A percentile compares a stretch with the other conserved stretches of the same genome.
Evolutionary conservation across 2,888 invertebrate genomes (phyloP).

Genomic region (Eubasilissa splendida): DNA sequence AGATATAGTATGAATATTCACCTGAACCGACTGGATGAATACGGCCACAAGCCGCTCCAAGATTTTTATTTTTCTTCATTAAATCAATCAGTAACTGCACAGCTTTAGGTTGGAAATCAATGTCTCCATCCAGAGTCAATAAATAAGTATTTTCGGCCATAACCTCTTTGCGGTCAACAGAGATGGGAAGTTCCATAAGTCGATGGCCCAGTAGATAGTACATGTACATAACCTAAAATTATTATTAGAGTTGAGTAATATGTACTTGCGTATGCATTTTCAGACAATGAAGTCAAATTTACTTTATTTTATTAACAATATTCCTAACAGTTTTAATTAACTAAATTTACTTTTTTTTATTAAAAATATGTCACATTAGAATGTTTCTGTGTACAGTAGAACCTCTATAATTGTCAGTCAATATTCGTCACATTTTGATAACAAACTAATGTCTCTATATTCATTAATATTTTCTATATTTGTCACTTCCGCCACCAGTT

Average conservation of each 20-base stretch:
- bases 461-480: too few species aligned
- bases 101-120: slow-evolving; percentile 97
- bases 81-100: slow-evolving; percentile 95
- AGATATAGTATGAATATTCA: slow-evolving; percentile 55
- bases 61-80: slow-evolving; percentile 97
- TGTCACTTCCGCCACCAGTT: too few species aligned
- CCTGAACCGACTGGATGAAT: slow-evolving; percentile 97
- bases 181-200: slow-evolving; percentile 93
- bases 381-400: too few species aligned
- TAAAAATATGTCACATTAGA: too few species aligned
- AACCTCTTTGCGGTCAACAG: slow-evolving; percentile 92
- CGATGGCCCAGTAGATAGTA: slow-evolving; percentile 98
- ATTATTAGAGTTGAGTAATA: neutral
- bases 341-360: too few species aligned
- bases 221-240: slow-evolving; percentile 96
- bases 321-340: too few species aligned
- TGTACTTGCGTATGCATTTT: too few species aligned
- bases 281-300: too few species aligned
- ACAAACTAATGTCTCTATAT: too few species aligned
- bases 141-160: slow-evolving; percentile 97
- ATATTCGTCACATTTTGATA: too few species aligned
- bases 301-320: too few species aligned
- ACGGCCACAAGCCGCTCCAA: slow-evolving; percentile 98
- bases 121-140: slow-evolving; percentile 96
- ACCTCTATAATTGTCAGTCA: too few species aligned